Percentiles rank a stretch among this genome's conserved stretches.
These are phyloP conservation scores for Gymnarchus niloticus DNA, from an alignment of 2,113 vertebrate genomes.

Conservation along the genomic window DNA sequence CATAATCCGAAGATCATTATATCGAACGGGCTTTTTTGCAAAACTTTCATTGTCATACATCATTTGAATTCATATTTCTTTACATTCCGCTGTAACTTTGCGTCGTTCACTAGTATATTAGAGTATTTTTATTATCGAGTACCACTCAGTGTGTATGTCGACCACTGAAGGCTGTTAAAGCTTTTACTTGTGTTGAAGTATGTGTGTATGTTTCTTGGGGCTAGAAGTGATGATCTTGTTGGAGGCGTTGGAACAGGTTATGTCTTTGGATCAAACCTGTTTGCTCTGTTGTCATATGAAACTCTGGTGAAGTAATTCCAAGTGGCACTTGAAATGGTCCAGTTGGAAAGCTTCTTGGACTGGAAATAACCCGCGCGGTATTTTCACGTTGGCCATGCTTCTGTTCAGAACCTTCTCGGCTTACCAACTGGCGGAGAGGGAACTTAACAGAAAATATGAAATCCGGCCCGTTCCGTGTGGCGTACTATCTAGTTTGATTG, in stretches of 20 bases:
- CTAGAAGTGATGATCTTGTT: conserved; percentile 15
- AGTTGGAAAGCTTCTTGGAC: conserved; percentile 76
- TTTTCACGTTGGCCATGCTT: conserved; percentile 68
- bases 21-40: conserved; percentile 92
- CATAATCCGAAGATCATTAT: conserved; percentile 84
- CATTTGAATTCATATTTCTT: too few relatives aligned
- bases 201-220: background rate
- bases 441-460: conserved; percentile 23
- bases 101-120: background rate
- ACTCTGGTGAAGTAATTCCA: conserved; percentile 73
- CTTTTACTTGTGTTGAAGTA: conserved; percentile 35
- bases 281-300: conserved; percentile 67
- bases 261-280: conserved; percentile 66
- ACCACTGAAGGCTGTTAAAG: background rate
- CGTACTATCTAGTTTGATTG: background rate
- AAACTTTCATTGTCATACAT: too few relatives aligned
- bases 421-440: conserved; percentile 29
- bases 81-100: conserved; percentile 81
- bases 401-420: conserved; percentile 69
- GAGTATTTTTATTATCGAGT: background rate
- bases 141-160: background rate
- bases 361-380: conserved; percentile 76
- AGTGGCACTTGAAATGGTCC: conserved; percentile 80
- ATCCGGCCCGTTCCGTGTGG: background rate
- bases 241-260: conserved; percentile 30